A percentile compares a stretch with the other conserved stretches of the same genome.
Conservation (phyloP, 2,113 vertebrate genomes). For the Strigops habroptila region DNA sequence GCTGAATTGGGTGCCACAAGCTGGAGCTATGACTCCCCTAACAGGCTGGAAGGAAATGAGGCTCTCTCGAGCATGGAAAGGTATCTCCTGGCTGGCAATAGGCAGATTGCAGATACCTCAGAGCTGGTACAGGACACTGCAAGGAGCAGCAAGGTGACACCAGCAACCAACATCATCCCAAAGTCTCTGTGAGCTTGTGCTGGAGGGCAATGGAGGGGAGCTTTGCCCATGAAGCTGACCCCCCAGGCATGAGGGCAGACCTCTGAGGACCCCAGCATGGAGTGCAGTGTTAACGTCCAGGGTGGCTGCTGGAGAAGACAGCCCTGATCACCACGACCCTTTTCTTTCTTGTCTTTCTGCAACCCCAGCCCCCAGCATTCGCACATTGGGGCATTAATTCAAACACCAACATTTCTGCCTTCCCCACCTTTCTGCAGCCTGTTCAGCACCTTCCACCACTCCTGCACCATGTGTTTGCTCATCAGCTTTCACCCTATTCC, state of each 20-base stretch:
- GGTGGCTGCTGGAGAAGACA: not conserved
- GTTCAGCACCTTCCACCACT: not conserved
- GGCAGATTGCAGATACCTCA: not conserved
- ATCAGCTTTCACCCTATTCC: constrained; percentile 12
- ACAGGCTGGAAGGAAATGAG: not conserved
- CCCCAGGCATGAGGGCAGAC: not conserved
- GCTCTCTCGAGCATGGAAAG: not conserved
- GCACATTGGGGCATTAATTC: not conserved
- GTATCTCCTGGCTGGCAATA: not conserved
- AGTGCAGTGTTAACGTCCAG: not conserved
- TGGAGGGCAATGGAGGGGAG: not conserved
- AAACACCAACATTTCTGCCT: not conserved
- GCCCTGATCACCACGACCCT: not conserved
- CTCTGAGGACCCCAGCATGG: not conserved
- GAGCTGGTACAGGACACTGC: not conserved
- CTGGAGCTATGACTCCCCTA: not conserved
- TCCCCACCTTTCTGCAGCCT: not conserved
- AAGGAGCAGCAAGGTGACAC: not conserved
- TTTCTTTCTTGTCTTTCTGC: not conserved
- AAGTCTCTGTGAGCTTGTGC: not conserved
- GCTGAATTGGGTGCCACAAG: not conserved
- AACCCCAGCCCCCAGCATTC: not conserved
- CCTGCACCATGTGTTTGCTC: not conserved
- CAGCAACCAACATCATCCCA: not conserved
- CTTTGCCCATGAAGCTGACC: not conserved